A percentile compares a stretch with the other conserved stretches of the same genome.
Evolutionary conservation across 2,797 vertebrate genomes (phyloP).

Genomic region (Eutrigla gurnardus): DNA sequence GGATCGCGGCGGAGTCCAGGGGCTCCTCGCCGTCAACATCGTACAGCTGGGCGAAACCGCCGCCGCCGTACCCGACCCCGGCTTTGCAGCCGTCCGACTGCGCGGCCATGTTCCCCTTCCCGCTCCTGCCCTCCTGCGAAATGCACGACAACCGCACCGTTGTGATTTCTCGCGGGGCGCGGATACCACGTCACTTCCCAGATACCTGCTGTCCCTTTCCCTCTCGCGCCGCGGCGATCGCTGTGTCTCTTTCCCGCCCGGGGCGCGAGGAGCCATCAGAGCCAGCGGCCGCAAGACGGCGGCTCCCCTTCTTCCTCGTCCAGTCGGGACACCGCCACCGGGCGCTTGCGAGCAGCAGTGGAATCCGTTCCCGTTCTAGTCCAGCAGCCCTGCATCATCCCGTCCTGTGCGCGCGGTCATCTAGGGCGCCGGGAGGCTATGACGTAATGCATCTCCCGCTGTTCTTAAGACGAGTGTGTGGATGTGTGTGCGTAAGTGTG

Average conservation of each 20-base stretch:
- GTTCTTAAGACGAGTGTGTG: constrained; percentile 53
- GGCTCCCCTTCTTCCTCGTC: constrained; percentile 59
- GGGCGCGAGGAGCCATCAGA: constrained; percentile 80
- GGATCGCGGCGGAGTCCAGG: constrained; percentile 93
- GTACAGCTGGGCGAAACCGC: constrained; percentile 92
- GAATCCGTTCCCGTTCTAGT: constrained; percentile 52
- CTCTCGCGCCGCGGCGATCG: constrained; percentile 63
- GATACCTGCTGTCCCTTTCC: constrained; percentile 76
- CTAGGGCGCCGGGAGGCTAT: constrained; percentile 71
- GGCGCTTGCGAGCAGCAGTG: constrained; percentile 52
- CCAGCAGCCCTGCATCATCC: constrained; percentile 72
- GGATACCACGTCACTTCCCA: constrained; percentile 84
- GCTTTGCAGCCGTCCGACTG: constrained; percentile 86
- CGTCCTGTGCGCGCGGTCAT: constrained; percentile 76
- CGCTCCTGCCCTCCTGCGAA: constrained; percentile 77
- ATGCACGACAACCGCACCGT: constrained; percentile 77
- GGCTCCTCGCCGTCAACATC: constrained; percentile 90
- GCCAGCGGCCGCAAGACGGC: constrained; percentile 72
- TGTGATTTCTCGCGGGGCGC: constrained; percentile 71
- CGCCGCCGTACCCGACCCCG: constrained; percentile 85
- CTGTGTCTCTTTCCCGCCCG: constrained; percentile 71
- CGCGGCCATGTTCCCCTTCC: constrained; percentile 93
- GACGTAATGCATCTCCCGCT: constrained; percentile 78
- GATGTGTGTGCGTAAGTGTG: neutral
- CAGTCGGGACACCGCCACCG: constrained; percentile 53